Base-by-base conservation (phyloP, 2,888 invertebrate genomes). In the Chorisops tibialis region DNA sequence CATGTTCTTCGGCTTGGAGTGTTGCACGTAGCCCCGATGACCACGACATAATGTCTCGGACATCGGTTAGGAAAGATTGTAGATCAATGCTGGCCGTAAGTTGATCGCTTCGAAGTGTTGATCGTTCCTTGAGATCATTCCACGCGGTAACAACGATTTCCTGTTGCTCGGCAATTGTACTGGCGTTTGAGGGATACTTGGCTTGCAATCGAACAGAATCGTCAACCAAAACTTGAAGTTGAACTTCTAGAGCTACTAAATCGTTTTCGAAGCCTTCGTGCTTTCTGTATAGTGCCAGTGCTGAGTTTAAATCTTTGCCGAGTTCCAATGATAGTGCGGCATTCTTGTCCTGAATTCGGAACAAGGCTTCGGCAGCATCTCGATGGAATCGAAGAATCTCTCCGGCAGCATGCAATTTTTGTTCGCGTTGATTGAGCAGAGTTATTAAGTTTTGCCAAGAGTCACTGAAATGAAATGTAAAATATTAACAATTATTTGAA, bases 321-420 rank as follows among this genome's bases (percentile, higher is more conserved):
- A 88, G 79, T 67, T 91, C 91, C 1, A 87, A 87, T 1, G 91
- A 90, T 43, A 98, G 84, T 3, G 88, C 89, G 0, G 91, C 89
- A 66, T 90, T 87, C 73, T 96, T 94, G 75, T 94, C 96, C 68
- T 91, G 92, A 41, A 94, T 95, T 21, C 96, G 83, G 41, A 91
- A 88, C 7, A 94, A 78, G 2, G 95, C 90, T 73, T 97, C 96
- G 19, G 90, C 92, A 1, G 92, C 94, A 78, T 97, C 97, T 59
- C 96, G 86, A 79, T 98, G 97, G 84, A 96, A 98, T 60, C 96
- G 86, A 79, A 98, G 98, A 68, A 98, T 94, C 80, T 97, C 96
- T 9, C 93, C 96, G 1, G 98, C 98, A 0, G 95, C 97, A 73
- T 89, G 87, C 39, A 99, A 81, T 43, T 94, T 88, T 65, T 89